Evolutionary conservation across 2,113 vertebrate genomes (phyloP).

Genomic region (Clupea harengus): DNA sequence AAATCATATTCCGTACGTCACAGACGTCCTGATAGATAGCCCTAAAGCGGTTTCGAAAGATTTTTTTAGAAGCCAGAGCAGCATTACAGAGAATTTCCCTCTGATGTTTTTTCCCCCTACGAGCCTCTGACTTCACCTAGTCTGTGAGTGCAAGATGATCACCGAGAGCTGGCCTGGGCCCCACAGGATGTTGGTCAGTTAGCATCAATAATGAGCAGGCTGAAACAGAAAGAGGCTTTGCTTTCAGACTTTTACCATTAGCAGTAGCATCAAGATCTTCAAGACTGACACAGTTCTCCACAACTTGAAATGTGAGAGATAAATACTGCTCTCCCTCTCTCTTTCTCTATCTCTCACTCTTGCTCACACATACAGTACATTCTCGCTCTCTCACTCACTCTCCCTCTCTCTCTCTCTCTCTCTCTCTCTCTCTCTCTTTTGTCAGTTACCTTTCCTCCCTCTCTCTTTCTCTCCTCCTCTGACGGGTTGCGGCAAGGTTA

Average conservation of each 20-base stretch:
- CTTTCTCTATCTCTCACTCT: not conserved
- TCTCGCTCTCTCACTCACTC: not conserved
- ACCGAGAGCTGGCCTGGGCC: not conserved
- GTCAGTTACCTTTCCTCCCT: not conserved
- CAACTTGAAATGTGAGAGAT: not conserved
- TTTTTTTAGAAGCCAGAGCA: no score
- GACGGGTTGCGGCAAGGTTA: not conserved
- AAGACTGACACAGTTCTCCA: not conserved
- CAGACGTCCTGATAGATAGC: no score
- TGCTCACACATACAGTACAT: not conserved
- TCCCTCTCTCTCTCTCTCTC: not conserved
- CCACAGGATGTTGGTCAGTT: not conserved
- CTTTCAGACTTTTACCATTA: not conserved
- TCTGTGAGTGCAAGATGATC: not conserved
- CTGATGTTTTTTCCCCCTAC: not conserved
- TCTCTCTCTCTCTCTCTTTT: not conserved
- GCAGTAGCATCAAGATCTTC: not conserved
- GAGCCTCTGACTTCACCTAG: not conserved
- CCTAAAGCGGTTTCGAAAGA: no score
- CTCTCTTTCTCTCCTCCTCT: not conserved
- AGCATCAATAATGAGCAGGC: not conserved
- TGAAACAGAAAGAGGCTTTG: not conserved
- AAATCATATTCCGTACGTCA: no score
- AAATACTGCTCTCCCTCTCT: not conserved
- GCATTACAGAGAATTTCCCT: not conserved